Conservation (phyloP, 2,113 vertebrate genomes). For the Vulpes lagopus region DNA sequence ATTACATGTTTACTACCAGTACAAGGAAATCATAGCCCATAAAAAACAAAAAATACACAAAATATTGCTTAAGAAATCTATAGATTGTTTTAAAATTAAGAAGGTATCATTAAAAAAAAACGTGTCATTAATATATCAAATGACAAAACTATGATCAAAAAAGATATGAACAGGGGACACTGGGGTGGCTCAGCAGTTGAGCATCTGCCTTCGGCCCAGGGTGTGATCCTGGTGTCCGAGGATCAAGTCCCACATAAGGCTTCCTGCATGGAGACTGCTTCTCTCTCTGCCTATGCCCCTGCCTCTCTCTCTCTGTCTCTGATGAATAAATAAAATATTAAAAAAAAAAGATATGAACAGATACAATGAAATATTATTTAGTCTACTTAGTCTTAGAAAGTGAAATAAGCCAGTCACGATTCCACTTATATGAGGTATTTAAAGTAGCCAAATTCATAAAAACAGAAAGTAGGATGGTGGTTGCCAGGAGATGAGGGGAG, state of each 20-base stretch:
- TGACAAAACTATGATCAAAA: constrained; percentile 44
- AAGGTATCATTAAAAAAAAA: neutral
- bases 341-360: neutral
- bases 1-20: neutral
- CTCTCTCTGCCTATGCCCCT: too few relatives aligned
- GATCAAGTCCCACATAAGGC: too few relatives aligned
- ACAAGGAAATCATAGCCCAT: neutral
- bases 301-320: too few relatives aligned
- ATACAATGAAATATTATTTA: neutral
- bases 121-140: neutral
- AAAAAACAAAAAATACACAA: neutral
- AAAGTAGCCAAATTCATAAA: neutral
- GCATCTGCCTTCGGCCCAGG: too few relatives aligned
- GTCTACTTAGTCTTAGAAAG: neutral
- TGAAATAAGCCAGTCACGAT: neutral
- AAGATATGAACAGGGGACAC: neutral
- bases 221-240: too few relatives aligned
- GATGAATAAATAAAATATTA: too few relatives aligned
- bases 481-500: neutral
- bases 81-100: constrained; percentile 13
- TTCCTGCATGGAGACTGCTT: too few relatives aligned
- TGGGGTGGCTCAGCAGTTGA: too few relatives aligned
- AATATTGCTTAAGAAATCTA: neutral
- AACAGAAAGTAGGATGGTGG: neutral
- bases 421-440: neutral